Evolutionary conservation across 2,113 vertebrate genomes (phyloP).

Genomic region (Larimichthys polyactis): DNA sequence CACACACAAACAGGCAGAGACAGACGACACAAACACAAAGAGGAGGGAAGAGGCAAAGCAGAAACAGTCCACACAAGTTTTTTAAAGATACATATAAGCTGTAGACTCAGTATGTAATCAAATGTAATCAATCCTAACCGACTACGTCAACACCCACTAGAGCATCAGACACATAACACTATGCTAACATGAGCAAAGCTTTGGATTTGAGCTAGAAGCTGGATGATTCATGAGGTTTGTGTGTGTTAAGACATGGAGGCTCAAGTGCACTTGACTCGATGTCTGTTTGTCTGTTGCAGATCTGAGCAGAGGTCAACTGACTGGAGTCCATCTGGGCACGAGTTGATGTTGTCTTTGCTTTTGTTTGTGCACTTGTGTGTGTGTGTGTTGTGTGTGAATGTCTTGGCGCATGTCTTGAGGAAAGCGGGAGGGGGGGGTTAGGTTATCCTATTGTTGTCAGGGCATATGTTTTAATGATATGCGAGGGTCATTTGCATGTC

Average conservation of each 20-base stretch:
- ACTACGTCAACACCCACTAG: too few relatives aligned
- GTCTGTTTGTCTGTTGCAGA: slow-evolving; percentile 39
- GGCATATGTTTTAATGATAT: slow-evolving; percentile 66
- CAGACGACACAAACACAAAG: too few relatives aligned
- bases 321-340: slow-evolving; percentile 61
- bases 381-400: not conserved
- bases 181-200: too few relatives aligned
- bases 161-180: too few relatives aligned
- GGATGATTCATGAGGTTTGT: slow-evolving; percentile 1
- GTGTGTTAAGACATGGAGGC: not conserved
- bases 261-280: slow-evolving; percentile 22
- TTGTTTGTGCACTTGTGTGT: slow-evolving; percentile 19
- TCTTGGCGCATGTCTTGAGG: slow-evolving; percentile 62
- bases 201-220: too few relatives aligned
- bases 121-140: too few relatives aligned
- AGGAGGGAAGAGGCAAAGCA: too few relatives aligned
- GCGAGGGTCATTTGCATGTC: slow-evolving; percentile 70
- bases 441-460: slow-evolving; percentile 58
- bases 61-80: too few relatives aligned
- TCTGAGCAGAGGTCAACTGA: slow-evolving; percentile 58
- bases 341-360: slow-evolving; percentile 34
- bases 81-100: too few relatives aligned
- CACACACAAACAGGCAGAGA: too few relatives aligned
- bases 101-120: too few relatives aligned
- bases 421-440: too few relatives aligned